A percentile compares a stretch with the other conserved stretches of the same genome.
Evolutionary conservation across 2,888 invertebrate species (phyloP).

Genomic region (Ochropleura plecta): DNA sequence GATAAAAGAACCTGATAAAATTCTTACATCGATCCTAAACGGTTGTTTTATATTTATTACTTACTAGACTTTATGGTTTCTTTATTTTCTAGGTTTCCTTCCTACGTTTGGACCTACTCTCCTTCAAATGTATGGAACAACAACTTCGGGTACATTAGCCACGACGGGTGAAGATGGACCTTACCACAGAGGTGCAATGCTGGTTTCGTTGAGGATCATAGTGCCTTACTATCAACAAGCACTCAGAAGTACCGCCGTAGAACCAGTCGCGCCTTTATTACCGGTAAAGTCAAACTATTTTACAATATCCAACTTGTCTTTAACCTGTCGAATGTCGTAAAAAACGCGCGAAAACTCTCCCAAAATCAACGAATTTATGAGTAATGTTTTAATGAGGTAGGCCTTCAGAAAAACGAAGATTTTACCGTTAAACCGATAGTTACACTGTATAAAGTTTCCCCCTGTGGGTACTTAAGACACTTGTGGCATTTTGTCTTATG

Average conservation of each 20-base stretch:
- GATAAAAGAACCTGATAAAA: not conserved
- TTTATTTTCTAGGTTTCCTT: conserved; percentile 90
- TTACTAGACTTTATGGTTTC: not conserved
- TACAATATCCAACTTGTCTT: no score
- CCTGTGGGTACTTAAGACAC: no score
- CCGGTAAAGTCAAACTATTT: conserved; percentile 68
- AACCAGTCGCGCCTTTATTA: conserved; percentile 78
- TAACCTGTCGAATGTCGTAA: no score
- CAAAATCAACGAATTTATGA: no score
- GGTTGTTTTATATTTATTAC: not conserved
- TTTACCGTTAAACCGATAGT: no score
- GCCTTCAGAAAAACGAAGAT: no score
- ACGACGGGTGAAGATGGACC: conserved; percentile 84
- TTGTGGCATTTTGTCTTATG: no score
- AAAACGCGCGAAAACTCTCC: no score
- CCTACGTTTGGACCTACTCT: conserved; percentile 96
- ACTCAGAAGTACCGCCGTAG: conserved; percentile 75
- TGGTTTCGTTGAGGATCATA: conserved; percentile 93
- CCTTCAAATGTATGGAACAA: conserved; percentile 93
- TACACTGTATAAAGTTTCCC: no score
- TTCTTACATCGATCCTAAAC: not conserved
- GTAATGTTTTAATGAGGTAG: no score
- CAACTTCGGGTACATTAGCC: conserved; percentile 57
- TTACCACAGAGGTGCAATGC: conserved; percentile 92
- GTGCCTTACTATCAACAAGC: conserved; percentile 90